These are phyloP conservation scores for Channallabes apus DNA, from an alignment of 2,797 vertebrate genomes.

Conservation along the genomic window DNA sequence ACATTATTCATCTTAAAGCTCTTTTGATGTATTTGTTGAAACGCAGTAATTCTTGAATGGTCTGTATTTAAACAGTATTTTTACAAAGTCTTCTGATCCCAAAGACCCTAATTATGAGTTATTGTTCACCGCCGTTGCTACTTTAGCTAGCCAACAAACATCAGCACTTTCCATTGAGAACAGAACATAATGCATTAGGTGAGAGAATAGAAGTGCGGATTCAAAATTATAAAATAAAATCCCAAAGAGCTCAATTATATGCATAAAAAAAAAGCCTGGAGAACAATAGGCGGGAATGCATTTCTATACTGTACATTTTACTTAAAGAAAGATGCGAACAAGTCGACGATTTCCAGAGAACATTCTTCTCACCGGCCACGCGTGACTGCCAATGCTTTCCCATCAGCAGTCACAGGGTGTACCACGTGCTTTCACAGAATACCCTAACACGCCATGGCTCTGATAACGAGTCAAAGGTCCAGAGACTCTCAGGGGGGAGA, in stretches of 20 bases:
- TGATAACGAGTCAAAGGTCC: constrained; percentile 14
- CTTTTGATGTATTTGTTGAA: not conserved
- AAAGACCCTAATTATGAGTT: not conserved
- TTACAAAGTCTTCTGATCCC: constrained; percentile 10
- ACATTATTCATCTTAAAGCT: not conserved
- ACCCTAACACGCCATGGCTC: not conserved
- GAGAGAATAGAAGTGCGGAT: not conserved
- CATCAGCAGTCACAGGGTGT: constrained; percentile 5
- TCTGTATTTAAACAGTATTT: not conserved
- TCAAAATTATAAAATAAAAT: constrained; percentile 1
- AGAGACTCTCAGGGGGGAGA: not conserved
- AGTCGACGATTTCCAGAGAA: not conserved
- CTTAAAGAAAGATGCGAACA: not conserved
- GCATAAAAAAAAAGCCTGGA: not conserved
- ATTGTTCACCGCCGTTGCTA: not conserved
- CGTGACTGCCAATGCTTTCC: not conserved
- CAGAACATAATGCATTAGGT: not conserved
- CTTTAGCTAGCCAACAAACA: not conserved
- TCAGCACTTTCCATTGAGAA: not conserved
- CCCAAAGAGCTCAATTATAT: not conserved
- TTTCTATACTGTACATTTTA: not conserved
- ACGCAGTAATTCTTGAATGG: not conserved
- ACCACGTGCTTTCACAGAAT: not conserved
- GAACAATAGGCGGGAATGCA: not conserved
- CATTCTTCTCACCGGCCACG: not conserved